Evolutionary conservation across 2,888 invertebrate species (phyloP), one percentile per base, ranked within the genome.

Genomic region (Calameuta idolon): DNA sequence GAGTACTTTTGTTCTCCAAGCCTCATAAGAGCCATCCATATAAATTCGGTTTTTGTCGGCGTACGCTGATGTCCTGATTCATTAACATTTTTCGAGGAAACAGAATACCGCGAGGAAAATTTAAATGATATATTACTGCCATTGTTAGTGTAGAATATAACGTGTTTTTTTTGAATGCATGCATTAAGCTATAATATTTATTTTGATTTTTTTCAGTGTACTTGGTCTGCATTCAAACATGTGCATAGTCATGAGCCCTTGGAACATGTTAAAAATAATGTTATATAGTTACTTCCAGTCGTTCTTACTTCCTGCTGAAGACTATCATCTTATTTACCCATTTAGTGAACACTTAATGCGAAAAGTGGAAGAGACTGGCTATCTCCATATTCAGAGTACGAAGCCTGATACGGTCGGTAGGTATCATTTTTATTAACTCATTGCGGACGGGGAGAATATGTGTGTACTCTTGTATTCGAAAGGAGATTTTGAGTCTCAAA

Each of bases 351-450:
- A 83, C 5, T 79, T 87, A 1, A 15, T 73, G 2, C 33, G 71
- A 34, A 35, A 81, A 1, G 11, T 91, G 2, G 84, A 87, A 74
- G 90, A 89, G 82, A 79, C 83, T 30, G 92, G 92, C 15, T 92
- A 92, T 79, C 84, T 93, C 83, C 92, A 92, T 77, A 87, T 95
- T 34, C 96, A 96, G 85, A 94, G 95, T 3, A 95, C 95, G 1
- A 96, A 95, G 87, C 96, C 96, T 0, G 96, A 96, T 85, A 95
- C 96, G 37, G 88, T 95, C 75, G 95, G 95, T 95, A 88, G 89
- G 92, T 87, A 15, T 55, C 1, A 23, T 23, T 55, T 23, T 55
- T 2, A 23, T 23, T 55, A 37, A 37, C 37, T 15, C 37, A 4
- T 12, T 37, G 12, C 37, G 4, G 12, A 37, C 37, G 12, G 12